phyloP scores from a whole-genome alignment of 2,888 invertebrate genomes.

The Andrena chrysosceles region DNA sequence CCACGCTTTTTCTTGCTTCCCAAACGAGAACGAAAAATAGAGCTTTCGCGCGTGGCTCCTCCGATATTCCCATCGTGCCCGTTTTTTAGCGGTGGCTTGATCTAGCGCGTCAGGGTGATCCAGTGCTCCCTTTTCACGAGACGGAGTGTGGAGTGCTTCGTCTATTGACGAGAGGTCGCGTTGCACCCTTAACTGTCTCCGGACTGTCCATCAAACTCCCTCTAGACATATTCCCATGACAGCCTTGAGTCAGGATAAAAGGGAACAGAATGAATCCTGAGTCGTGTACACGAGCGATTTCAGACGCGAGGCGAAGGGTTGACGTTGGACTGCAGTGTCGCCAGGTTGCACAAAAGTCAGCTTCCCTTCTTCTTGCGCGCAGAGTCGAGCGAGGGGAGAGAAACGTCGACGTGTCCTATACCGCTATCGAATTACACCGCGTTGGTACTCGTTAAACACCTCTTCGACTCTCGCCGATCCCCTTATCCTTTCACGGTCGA shows the following conservation, averaged over 20 bases:
- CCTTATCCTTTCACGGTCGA: constrained; percentile 20
- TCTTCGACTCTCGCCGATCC: constrained; percentile 35
- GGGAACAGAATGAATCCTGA: not conserved
- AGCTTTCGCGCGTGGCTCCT: not conserved
- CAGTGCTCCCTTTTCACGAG: too few species aligned
- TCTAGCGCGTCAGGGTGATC: too few species aligned
- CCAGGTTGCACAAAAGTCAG: constrained; percentile 23
- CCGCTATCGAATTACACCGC: constrained; percentile 57
- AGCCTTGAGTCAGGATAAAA: not conserved
- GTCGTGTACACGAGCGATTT: not conserved
- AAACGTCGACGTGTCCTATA: constrained; percentile 22
- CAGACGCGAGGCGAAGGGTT: constrained; percentile 20
- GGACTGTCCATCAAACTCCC: not conserved
- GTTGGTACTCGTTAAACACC: constrained; percentile 64
- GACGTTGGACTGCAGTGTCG: not conserved
- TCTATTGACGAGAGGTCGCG: too few species aligned
- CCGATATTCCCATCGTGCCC: not conserved
- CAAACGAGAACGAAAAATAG: not conserved
- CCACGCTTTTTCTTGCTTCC: constrained; percentile 29
- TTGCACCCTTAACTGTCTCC: not conserved
- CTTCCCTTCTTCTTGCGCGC: not conserved
- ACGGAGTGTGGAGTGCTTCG: too few species aligned
- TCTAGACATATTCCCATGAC: not conserved
- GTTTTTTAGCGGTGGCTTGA: not conserved
- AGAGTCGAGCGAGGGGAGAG: not conserved